These are phyloP conservation scores for Hydrotaea diabolus DNA, from an alignment of 2,888 invertebrate genomes.

Conservation along the genomic window DNA sequence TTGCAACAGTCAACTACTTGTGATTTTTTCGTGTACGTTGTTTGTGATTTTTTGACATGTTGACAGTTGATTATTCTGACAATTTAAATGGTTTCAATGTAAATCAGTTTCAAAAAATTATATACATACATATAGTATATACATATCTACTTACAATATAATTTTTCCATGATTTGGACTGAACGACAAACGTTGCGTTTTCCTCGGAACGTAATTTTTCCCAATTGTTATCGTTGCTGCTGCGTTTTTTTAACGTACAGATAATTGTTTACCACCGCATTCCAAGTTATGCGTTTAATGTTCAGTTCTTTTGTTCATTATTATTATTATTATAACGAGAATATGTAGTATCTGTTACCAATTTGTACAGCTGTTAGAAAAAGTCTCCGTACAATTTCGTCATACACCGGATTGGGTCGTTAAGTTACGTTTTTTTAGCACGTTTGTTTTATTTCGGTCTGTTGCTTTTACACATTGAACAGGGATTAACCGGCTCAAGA, in stretches of 20 bases:
- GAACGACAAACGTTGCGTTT: constrained; percentile 24
- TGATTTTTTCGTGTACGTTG: constrained; percentile 37
- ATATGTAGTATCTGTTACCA: not conserved
- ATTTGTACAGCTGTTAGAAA: not conserved
- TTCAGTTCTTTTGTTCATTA: constrained; percentile 20
- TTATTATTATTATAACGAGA: not conserved
- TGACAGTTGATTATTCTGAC: constrained; percentile 80
- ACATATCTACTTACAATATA: too few relatives aligned
- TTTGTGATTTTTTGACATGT: constrained; percentile 76
- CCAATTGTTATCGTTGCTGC: constrained; percentile 1
- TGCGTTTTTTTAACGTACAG: constrained; percentile 44
- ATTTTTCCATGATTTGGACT: constrained; percentile 31
- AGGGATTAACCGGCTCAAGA: too few relatives aligned
- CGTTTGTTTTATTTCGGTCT: too few relatives aligned
- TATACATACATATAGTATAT: too few relatives aligned
- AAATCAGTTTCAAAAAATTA: constrained; percentile 77
- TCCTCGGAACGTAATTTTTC: constrained; percentile 50
- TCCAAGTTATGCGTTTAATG: constrained; percentile 32
- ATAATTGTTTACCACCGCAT: constrained; percentile 58
- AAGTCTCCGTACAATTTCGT: too few relatives aligned
- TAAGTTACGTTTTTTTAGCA: too few relatives aligned
- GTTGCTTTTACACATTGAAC: too few relatives aligned
- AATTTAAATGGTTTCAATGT: constrained; percentile 80
- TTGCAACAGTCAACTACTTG: constrained; percentile 27
- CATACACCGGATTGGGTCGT: too few relatives aligned